phyloP scores from a whole-genome alignment of 2,888 invertebrate species.

The Drosophila trichaetosa region DNA sequence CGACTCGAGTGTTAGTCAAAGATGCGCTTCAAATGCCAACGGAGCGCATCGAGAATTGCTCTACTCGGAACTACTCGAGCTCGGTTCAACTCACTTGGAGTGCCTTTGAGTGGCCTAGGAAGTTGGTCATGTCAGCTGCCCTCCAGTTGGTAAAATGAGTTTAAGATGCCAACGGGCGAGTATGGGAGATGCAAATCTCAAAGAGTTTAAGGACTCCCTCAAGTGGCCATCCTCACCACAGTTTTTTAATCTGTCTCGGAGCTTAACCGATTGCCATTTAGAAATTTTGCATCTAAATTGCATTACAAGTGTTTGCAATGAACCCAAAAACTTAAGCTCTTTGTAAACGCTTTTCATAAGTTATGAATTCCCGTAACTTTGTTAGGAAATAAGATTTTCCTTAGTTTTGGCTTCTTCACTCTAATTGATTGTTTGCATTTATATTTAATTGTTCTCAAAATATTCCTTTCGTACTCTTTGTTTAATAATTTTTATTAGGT shows the following conservation, averaged over 20 bases:
- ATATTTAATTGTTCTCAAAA: background rate
- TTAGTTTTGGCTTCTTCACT: background rate
- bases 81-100: slow-evolving; percentile 5
- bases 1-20: slow-evolving; percentile 13
- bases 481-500: background rate
- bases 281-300: background rate
- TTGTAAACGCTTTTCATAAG: background rate
- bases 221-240: slow-evolving; percentile 2
- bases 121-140: slow-evolving; percentile 6
- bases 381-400: background rate
- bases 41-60: slow-evolving; percentile 7
- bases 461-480: background rate
- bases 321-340: background rate
- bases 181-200: background rate
- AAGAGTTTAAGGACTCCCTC: background rate
- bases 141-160: background rate
- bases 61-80: slow-evolving; percentile 9
- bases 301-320: background rate
- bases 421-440: background rate
- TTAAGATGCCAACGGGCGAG: background rate
- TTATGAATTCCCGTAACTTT: background rate
- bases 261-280: slow-evolving; percentile 1
- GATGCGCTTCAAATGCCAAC: slow-evolving; percentile 5
- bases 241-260: background rate
- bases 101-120: slow-evolving; percentile 1